These are phyloP conservation scores for Urophycis tenuis DNA, from an alignment of 2,797 vertebrate genomes.

Conservation along the genomic window DNA sequence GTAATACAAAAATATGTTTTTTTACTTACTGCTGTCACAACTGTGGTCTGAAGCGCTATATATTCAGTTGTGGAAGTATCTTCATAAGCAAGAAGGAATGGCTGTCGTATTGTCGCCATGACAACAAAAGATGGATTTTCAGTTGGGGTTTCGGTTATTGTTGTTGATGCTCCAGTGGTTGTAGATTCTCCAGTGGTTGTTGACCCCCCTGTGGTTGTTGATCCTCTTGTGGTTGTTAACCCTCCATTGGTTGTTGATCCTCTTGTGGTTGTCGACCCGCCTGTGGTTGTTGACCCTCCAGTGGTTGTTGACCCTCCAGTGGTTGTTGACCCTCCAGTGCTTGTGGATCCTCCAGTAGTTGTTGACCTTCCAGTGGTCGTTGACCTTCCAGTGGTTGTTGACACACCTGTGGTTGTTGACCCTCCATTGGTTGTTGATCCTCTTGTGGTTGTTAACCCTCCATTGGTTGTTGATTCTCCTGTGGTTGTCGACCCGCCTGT, in stretches of 20 bases:
- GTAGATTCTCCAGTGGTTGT: background rate
- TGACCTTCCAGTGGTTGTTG: background rate
- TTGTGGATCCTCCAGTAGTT: background rate
- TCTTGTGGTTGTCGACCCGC: background rate
- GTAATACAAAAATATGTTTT: too few species aligned
- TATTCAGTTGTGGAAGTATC: constrained; percentile 3
- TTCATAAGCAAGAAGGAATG: background rate
- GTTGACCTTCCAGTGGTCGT: background rate
- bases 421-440: too few species aligned
- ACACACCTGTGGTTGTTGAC: background rate
- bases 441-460: too few species aligned
- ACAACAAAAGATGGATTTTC: constrained; percentile 13
- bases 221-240: background rate
- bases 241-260: background rate
- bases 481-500: too few species aligned
- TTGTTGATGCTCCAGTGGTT: background rate
- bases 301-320: too few species aligned
- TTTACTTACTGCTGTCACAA: too few species aligned
- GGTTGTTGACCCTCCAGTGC: too few species aligned
- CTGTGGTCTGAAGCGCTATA: too few species aligned
- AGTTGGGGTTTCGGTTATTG: background rate
- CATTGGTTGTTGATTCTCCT: too few species aligned
- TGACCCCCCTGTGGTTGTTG: background rate
- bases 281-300: too few species aligned
- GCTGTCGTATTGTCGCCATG: background rate